phyloP scores from a whole-genome alignment of 1,140 invertebrate species.

The Eriocheir sinensis region DNA sequence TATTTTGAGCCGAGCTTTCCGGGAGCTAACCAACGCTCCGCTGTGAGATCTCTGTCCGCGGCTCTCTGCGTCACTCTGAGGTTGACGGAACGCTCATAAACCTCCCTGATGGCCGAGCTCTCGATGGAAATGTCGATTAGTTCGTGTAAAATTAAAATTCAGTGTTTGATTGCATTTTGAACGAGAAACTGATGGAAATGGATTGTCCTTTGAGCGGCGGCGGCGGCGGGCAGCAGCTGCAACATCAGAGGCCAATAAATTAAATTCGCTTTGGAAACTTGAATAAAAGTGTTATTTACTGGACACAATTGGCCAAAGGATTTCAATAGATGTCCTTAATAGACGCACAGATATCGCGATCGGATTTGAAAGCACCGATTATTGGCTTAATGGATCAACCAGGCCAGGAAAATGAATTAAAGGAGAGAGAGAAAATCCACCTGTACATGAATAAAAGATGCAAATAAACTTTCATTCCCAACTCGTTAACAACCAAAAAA shows the following conservation, averaged over 20 bases:
- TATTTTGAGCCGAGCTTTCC: not conserved
- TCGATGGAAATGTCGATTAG: not conserved
- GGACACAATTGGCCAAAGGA: slow-evolving; percentile 14
- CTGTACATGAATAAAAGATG: not conserved
- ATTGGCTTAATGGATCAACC: slow-evolving; percentile 25
- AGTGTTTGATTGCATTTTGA: not conserved
- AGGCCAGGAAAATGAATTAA: not conserved
- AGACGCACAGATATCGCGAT: not conserved
- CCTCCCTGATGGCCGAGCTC: not conserved
- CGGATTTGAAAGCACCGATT: not conserved
- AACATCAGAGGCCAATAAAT: slow-evolving; percentile 15
- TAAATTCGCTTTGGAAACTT: slow-evolving; percentile 4
- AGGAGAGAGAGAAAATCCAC: not conserved
- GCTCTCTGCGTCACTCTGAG: not conserved
- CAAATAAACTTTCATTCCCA: not conserved
- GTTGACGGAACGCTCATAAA: not conserved
- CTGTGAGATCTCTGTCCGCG: not conserved
- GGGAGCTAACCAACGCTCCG: not conserved
- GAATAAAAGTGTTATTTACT: not conserved
- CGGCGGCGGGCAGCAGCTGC: not conserved
- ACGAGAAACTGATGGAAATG: not conserved
- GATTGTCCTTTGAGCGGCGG: not conserved
- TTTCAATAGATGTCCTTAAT: not conserved
- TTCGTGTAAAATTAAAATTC: not conserved
- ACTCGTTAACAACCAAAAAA: not conserved